Percentiles rank a stretch among this genome's conserved stretches.
Conservation (phyloP, 1,140 invertebrate species). For the Drosophila punjabiensis region DNA sequence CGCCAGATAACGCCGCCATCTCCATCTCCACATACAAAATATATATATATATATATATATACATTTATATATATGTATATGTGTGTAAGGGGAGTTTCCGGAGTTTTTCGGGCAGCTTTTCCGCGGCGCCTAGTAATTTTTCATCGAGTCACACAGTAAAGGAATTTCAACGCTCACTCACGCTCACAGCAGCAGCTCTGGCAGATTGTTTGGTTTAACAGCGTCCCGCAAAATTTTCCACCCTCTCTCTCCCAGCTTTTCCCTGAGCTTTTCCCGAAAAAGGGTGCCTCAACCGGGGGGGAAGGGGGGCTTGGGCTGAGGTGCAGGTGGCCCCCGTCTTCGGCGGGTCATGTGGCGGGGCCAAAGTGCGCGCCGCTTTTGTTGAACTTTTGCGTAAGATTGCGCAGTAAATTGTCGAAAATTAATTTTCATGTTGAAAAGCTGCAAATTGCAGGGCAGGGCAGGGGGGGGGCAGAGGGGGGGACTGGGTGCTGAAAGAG, state of each 20-base stretch:
- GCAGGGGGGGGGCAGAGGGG: neutral
- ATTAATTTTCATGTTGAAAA: conserved; percentile 84
- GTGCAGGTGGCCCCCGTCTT: conserved; percentile 25
- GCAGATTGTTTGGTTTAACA: conserved; percentile 78
- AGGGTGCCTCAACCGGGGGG: neutral
- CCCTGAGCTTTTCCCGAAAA: neutral
- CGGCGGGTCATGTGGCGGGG: conserved; percentile 23
- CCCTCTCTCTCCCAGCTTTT: neutral
- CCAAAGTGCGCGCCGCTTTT: conserved; percentile 69
- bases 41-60: neutral
- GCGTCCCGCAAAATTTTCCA: conserved; percentile 34
- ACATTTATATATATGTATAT: neutral
- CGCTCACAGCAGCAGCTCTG: conserved; percentile 40
- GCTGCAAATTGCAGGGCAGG: conserved; percentile 70
- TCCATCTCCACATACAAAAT: neutral
- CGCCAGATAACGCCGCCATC: conserved; percentile 24
- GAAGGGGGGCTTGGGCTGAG: neutral
- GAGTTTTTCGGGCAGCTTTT: conserved; percentile 7
- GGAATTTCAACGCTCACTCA: conserved; percentile 80
- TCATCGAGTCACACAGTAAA: conserved; percentile 77
- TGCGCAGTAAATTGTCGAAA: conserved; percentile 84
- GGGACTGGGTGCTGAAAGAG: conserved; percentile 22
- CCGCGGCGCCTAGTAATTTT: conserved; percentile 64
- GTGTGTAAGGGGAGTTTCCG: conserved; percentile 7
- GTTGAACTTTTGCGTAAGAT: conserved; percentile 84